These are phyloP conservation scores for Calonectris borealis DNA, from an alignment of 2,113 vertebrate species.

Conservation along the genomic window DNA sequence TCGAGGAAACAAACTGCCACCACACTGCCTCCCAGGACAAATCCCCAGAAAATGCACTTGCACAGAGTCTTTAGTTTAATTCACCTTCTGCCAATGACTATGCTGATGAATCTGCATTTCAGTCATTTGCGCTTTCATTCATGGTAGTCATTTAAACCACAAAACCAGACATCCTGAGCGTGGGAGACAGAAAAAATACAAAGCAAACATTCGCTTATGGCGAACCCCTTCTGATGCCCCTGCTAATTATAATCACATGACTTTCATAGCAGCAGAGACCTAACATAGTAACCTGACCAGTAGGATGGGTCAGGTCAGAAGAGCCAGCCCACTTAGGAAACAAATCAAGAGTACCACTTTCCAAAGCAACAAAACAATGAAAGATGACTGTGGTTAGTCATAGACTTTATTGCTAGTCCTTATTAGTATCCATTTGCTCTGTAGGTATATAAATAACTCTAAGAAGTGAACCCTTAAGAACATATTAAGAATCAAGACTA, in stretches of 20 bases:
- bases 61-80: not conserved
- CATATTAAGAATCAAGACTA: not conserved
- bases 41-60: not conserved
- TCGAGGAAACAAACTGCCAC: not conserved
- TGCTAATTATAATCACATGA: not conserved
- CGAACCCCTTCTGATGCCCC: not conserved
- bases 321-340: not conserved
- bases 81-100: not conserved
- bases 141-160: not conserved
- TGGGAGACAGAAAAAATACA: not conserved
- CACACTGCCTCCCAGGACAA: not conserved
- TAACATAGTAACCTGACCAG: not conserved
- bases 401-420: not conserved
- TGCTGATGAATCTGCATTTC: not conserved
- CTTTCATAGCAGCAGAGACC: not conserved
- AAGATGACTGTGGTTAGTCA: not conserved
- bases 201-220: not conserved
- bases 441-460: not conserved
- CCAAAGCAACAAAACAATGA: not conserved
- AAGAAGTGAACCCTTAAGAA: not conserved
- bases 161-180: not conserved
- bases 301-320: not conserved
- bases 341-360: not conserved
- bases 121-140: not conserved
- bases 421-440: not conserved